phyloP scores from a whole-genome alignment of 1,140 invertebrate species.

The Belonocnema kinseyi region DNA sequence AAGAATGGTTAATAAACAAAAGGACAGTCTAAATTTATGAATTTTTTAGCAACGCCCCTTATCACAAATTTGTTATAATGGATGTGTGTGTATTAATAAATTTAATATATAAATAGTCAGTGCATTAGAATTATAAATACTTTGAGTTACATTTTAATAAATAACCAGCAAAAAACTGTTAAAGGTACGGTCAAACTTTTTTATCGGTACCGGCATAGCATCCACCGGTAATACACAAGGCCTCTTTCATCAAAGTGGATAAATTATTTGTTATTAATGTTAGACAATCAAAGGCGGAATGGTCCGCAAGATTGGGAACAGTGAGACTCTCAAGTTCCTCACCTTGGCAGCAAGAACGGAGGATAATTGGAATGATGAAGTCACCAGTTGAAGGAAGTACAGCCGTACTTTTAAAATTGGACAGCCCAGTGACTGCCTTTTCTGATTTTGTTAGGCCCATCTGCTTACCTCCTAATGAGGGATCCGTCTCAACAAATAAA shows the following conservation, averaged over 20 bases:
- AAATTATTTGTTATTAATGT: constrained; percentile 34
- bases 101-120: no score
- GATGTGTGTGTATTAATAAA: no score
- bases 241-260: background rate
- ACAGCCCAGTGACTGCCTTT: constrained; percentile 82
- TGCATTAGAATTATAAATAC: no score
- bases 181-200: no score
- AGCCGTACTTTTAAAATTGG: constrained; percentile 87
- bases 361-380: constrained; percentile 91
- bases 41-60: no score
- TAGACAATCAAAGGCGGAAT: constrained; percentile 90
- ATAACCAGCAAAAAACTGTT: no score
- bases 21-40: no score
- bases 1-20: no score
- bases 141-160: no score
- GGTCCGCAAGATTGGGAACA: constrained; percentile 86
- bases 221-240: no score
- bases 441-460: constrained; percentile 90
- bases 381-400: constrained; percentile 92
- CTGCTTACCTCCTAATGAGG: constrained; percentile 80
- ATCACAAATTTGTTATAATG: no score
- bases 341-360: constrained; percentile 91
- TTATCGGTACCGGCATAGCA: no score
- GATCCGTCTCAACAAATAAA: constrained; percentile 58
- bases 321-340: constrained; percentile 85